Evolutionary conservation across 1,140 invertebrate genomes (phyloP).

Genomic region (Aphidius ervi): DNA sequence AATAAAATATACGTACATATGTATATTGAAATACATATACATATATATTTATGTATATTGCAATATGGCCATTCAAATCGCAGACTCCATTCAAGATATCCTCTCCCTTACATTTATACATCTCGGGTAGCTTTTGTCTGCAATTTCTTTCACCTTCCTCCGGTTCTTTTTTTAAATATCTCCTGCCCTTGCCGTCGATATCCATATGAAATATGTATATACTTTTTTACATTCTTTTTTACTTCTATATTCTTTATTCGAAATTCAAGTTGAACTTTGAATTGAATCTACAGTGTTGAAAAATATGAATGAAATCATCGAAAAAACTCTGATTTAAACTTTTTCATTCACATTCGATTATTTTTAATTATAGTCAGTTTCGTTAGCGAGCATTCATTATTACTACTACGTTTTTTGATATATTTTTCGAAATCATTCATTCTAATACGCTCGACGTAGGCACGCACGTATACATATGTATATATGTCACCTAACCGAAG

Average conservation of each 20-base stretch:
- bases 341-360: neutral
- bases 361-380: neutral
- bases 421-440: neutral
- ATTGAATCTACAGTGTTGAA: neutral
- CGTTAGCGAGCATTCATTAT: neutral
- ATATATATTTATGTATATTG: slow-evolving; percentile 3
- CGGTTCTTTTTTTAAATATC: neutral
- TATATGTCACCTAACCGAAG: slow-evolving; percentile 20
- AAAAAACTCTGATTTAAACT: no score
- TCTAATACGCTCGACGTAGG: neutral
- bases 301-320: neutral
- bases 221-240: neutral
- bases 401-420: neutral
- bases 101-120: slow-evolving; percentile 27
- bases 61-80: slow-evolving; percentile 37
- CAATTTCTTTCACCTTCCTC: slow-evolving; percentile 39
- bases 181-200: neutral
- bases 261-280: neutral
- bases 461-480: neutral
- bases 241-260: neutral
- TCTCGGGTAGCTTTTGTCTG: slow-evolving; percentile 43
- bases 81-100: slow-evolving; percentile 44
- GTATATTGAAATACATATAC: slow-evolving; percentile 3
- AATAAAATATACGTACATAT: slow-evolving; percentile 27
- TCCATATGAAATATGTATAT: neutral